A percentile compares a stretch with the other conserved stretches of the same genome.
Conservation (phyloP, 2,797 vertebrate genomes). For the Lutjanus campechanus region DNA sequence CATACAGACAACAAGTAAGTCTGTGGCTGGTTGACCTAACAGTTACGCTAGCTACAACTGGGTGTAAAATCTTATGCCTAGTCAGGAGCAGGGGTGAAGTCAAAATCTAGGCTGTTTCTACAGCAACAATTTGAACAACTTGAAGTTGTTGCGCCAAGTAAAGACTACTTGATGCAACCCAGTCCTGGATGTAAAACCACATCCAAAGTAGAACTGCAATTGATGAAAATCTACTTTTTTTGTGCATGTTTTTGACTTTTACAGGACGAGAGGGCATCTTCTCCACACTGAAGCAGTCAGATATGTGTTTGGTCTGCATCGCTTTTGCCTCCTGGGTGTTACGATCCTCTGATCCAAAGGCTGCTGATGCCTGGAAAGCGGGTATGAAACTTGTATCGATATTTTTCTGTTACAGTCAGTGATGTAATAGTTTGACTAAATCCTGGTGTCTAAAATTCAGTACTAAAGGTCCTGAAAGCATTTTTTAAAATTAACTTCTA, state of each 20-base stretch:
- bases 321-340: slow-evolving; percentile 97
- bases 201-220: neutral
- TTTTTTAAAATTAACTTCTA: neutral
- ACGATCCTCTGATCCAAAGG: slow-evolving; percentile 90
- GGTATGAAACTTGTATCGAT: slow-evolving; percentile 80
- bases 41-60: too few relatives aligned
- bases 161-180: too few relatives aligned
- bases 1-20: slow-evolving; percentile 60
- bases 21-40: neutral
- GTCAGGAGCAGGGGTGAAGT: too few relatives aligned
- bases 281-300: slow-evolving; percentile 87
- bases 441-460: neutral
- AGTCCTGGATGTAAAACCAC: too few relatives aligned
- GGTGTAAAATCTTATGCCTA: too few relatives aligned
- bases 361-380: slow-evolving; percentile 95
- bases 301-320: slow-evolving; percentile 96
- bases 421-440: neutral
- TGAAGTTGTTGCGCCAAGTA: too few relatives aligned
- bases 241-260: slow-evolving; percentile 15
- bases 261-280: slow-evolving; percentile 78
- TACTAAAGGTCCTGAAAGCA: neutral
- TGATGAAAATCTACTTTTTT: neutral
- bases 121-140: too few relatives aligned
- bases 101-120: too few relatives aligned
- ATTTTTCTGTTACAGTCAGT: slow-evolving; percentile 19